phyloP scores from a whole-genome alignment of 2,797 vertebrate genomes.

The Phalanger gymnotis region DNA sequence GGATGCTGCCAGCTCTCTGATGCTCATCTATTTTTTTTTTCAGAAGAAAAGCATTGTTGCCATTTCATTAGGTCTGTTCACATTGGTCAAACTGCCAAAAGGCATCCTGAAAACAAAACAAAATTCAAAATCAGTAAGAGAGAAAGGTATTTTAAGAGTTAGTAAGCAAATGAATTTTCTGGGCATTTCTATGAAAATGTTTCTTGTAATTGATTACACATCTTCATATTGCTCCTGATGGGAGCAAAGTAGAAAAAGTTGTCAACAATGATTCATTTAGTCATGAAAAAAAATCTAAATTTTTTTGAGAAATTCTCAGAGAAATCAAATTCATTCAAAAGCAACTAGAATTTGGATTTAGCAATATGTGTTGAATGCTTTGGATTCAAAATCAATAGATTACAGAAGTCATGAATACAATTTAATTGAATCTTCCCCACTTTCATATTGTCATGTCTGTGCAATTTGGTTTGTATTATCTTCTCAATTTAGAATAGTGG shows the following conservation, averaged over 20 bases:
- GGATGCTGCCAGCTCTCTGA: neutral
- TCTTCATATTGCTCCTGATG: neutral
- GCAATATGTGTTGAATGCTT: neutral
- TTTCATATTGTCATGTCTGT: neutral
- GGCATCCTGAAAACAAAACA: neutral
- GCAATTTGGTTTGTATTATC: neutral
- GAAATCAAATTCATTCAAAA: neutral
- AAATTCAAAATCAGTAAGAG: neutral
- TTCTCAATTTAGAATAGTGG: neutral
- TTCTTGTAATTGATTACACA: neutral
- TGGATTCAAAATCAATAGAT: neutral
- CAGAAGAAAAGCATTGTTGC: neutral
- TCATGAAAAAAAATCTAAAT: neutral
- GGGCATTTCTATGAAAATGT: neutral
- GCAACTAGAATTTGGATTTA: neutral
- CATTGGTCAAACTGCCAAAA: neutral
- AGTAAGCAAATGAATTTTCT: neutral
- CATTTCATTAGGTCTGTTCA: neutral
- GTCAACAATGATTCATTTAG: neutral
- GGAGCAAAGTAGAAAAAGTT: neutral
- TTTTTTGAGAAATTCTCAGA: neutral
- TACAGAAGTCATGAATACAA: neutral
- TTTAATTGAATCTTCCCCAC: neutral
- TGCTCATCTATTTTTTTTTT: neutral
- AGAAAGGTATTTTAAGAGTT: neutral